Conservation (phyloP, 2,888 invertebrate genomes). For the Chironomus tentans region DNA sequence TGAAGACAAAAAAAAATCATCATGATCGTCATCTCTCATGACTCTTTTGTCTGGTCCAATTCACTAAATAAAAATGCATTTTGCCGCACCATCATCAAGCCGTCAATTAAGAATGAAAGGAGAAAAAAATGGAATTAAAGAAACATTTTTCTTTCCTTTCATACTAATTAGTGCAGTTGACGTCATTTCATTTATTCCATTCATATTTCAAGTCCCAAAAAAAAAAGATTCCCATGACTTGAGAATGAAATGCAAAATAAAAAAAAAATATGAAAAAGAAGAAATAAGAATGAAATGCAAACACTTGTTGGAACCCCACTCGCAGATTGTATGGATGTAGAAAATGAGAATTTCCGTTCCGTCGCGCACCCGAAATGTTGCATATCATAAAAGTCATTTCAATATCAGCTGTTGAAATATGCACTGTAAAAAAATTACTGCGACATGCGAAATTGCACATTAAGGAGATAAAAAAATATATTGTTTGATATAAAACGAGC, state of each 20-base stretch:
- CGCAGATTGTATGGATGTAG: neutral
- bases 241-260: neutral
- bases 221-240: slow-evolving; percentile 24
- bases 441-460: slow-evolving; percentile 19
- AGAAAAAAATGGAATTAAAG: neutral
- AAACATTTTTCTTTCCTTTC: slow-evolving; percentile 3
- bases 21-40: neutral
- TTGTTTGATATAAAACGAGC: neutral
- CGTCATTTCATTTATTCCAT: slow-evolving; percentile 14
- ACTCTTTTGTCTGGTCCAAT: neutral
- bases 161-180: slow-evolving; percentile 18
- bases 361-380: slow-evolving; percentile 11
- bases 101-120: neutral
- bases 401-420: slow-evolving; percentile 23
- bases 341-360: slow-evolving; percentile 25
- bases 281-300: neutral
- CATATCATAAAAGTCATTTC: slow-evolving; percentile 19
- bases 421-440: no score
- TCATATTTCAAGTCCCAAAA: neutral
- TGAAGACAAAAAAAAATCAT: no score
- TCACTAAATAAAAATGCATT: neutral
- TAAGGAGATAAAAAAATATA: neutral
- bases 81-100: neutral
- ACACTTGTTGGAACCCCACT: slow-evolving; percentile 20
- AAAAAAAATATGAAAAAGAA: neutral